Base-by-base conservation (phyloP, 2,113 vertebrate species). In the Spea bombifrons region DNA sequence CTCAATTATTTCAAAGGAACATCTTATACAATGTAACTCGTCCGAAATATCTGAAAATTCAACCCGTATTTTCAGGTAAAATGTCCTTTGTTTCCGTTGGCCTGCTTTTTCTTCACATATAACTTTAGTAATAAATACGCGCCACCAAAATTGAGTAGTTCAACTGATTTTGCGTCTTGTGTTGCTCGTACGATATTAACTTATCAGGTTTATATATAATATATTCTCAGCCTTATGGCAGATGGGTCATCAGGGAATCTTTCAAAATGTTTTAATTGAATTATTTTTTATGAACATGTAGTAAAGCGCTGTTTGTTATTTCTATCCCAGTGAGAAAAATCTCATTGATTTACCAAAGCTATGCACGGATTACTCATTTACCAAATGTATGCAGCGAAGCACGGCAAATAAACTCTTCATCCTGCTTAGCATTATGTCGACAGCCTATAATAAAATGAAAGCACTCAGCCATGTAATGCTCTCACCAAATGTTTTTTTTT, bases 361-460 rank as follows among this genome's bases (percentile, higher is more conserved):
- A 53, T 71, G 16, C 69, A 64, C 59, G 55, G 75, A 73, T 78
- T 72, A 72, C 69, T 78, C 68, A 78, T 78, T 78, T 69, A 78
- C 76, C 64, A 78, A 78, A 66, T 46, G 30, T 78, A 55, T 7
- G 46, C 69, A 65, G 50, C 5, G 69, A 16, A 71, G 69, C 69
- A 13, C 48, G 13, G 67, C 67, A 30, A 43, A 17, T 30, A 30
- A 43, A 71, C 69, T 52, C n/a, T 43, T 9, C n/a, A 43, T 53
- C 16, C 12, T 71, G 48, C 50, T 70, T 70, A 70, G 15, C 67
- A 50, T 50, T 70, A 48, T 70, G 67, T 49, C 67, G 48, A 49
- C 46, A 50, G 67, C 16, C 49, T 71, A 48, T 71, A 71, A 71
- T 55, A 71, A 71, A 52, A 16, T n/a, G 17, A 71, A 50, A 71